phyloP scores from a whole-genome alignment of 2,797 vertebrate genomes.

The Tympanoctomys barrerae region DNA sequence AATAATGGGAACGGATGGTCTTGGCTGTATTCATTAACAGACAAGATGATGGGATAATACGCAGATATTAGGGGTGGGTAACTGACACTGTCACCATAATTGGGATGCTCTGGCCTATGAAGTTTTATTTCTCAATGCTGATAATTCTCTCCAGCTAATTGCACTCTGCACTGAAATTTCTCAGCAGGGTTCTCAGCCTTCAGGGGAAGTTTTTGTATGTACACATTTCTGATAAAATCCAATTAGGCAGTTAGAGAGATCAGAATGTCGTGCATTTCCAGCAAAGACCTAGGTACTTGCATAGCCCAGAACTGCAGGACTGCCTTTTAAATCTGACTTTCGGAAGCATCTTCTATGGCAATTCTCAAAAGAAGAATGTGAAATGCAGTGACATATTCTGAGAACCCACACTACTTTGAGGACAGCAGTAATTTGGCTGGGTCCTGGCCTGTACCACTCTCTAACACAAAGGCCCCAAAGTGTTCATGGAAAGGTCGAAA shows the following conservation, averaged over 20 bases:
- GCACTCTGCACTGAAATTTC: conserved; percentile 8
- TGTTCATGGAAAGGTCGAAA: fast-evolving
- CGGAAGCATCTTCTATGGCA: fast-evolving
- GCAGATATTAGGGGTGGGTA: not conserved
- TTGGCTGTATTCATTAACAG: not conserved
- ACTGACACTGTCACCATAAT: not conserved
- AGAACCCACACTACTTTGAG: not conserved
- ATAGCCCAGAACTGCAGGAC: fast-evolving
- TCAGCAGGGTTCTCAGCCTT: conserved; percentile 45
- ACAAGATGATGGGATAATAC: conserved; percentile 12
- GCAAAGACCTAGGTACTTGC: not conserved
- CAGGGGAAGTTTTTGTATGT: not conserved
- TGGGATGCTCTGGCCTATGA: not conserved
- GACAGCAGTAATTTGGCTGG: fast-evolving
- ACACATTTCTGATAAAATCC: conserved; percentile 36
- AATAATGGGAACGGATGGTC: not conserved
- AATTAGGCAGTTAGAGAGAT: not conserved
- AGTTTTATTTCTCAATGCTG: not conserved
- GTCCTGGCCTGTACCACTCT: fast-evolving
- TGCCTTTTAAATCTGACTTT: not conserved
- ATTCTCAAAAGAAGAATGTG: fast-evolving
- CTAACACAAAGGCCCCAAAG: not conserved
- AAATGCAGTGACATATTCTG: not conserved
- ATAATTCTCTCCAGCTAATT: conserved; percentile 44
- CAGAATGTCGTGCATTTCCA: not conserved